These are phyloP conservation scores for Oreohelix idahoensis DNA, from an alignment of 1,140 invertebrate species.

Conservation along the genomic window DNA sequence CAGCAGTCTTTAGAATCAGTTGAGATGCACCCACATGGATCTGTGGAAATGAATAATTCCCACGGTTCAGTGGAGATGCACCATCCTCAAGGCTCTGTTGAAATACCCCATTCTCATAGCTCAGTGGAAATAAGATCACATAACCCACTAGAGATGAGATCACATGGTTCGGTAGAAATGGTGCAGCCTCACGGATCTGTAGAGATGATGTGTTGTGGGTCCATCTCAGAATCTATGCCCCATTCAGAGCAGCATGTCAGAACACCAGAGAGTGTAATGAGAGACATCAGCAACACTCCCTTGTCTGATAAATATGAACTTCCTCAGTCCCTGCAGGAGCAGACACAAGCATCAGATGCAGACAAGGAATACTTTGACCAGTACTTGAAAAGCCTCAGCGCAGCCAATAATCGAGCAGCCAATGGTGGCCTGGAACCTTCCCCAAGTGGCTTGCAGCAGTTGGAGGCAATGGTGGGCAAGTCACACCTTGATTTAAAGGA, in stretches of 20 bases:
- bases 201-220: neutral
- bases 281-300: slow-evolving; percentile 37
- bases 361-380: slow-evolving; percentile 66
- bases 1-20: slow-evolving; percentile 4
- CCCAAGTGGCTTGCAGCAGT: slow-evolving; percentile 40
- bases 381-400: slow-evolving; percentile 55
- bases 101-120: slow-evolving; percentile 3
- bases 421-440: slow-evolving; percentile 29
- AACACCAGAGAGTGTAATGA: slow-evolving; percentile 39
- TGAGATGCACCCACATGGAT: slow-evolving; percentile 20
- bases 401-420: slow-evolving; percentile 36
- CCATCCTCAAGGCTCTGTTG: neutral
- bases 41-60: slow-evolving; percentile 6
- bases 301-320: slow-evolving; percentile 34
- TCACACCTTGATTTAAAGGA: slow-evolving; percentile 43
- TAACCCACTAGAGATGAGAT: neutral
- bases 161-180: slow-evolving; percentile 33
- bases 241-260: slow-evolving; percentile 37
- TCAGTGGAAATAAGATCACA: slow-evolving; percentile 3
- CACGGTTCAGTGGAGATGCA: slow-evolving; percentile 6
- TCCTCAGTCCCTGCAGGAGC: slow-evolving; percentile 39
- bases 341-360: slow-evolving; percentile 52
- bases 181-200: slow-evolving; percentile 41
- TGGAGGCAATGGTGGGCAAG: slow-evolving; percentile 51
- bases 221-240: slow-evolving; percentile 37